Percentiles rank a stretch among this genome's conserved stretches.
phyloP scores from a whole-genome alignment of 2,113 vertebrate genomes.

The Antidorcas marsupialis region DNA sequence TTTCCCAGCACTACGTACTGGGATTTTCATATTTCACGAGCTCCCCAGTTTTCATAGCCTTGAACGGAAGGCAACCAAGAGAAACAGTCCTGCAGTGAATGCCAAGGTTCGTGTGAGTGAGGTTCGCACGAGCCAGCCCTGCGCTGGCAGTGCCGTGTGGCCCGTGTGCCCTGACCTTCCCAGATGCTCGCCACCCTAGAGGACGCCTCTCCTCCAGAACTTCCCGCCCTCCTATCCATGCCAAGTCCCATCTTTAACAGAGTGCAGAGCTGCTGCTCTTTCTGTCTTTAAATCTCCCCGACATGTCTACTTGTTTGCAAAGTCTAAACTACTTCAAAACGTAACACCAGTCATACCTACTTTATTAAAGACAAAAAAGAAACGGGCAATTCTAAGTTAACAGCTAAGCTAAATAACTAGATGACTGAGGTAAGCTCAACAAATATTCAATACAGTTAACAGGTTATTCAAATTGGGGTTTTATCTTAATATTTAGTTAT shows the following conservation, averaged over 20 bases:
- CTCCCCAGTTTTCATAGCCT: not conserved
- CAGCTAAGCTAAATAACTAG: not conserved
- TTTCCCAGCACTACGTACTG: not conserved
- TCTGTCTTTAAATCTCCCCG: not conserved
- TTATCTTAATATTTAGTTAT: not conserved
- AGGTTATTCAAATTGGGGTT: not conserved
- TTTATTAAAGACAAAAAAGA: not conserved
- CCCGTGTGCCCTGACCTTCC: accelerated
- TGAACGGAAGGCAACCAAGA: not conserved
- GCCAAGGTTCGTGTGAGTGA: not conserved
- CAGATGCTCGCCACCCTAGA: not conserved
- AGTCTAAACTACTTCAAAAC: not conserved
- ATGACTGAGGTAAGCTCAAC: not conserved
- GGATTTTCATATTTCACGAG: not conserved
- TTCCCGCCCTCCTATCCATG: not conserved
- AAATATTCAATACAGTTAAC: not conserved
- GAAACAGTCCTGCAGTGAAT: not conserved
- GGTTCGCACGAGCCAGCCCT: not conserved
- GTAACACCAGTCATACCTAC: not conserved
- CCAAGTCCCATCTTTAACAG: not conserved
- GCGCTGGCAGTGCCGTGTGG: not conserved
- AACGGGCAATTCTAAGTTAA: not conserved
- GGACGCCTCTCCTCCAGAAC: not conserved
- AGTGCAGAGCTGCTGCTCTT: not conserved
- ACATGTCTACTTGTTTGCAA: not conserved